A percentile compares a stretch with the other conserved stretches of the same genome.
These are phyloP conservation scores for Melanargia galathea DNA, from an alignment of 2,888 invertebrate species.

Conservation along the genomic window DNA sequence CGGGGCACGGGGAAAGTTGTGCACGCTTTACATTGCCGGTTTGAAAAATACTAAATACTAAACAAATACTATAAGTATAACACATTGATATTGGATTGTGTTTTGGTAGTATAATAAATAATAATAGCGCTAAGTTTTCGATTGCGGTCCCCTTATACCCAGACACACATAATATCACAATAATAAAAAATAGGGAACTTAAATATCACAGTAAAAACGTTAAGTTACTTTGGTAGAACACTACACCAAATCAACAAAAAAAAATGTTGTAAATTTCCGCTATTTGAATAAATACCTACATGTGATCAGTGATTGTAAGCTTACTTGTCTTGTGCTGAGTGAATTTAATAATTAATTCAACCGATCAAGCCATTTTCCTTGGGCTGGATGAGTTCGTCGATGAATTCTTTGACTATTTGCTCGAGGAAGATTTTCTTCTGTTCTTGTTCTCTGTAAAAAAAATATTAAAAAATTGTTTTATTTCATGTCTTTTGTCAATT, in stretches of 20 bases:
- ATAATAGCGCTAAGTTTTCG: no score
- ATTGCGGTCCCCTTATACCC: no score
- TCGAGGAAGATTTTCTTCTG: conserved; percentile 83
- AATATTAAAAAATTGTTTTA: background rate
- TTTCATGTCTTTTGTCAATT: no score
- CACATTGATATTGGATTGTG: no score
- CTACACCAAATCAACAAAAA: conserved; percentile 14
- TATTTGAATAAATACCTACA: background rate
- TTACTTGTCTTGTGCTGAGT: background rate
- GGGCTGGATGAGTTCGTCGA: conserved; percentile 92
- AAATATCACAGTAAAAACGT: conserved; percentile 36
- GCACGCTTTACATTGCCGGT: no score
- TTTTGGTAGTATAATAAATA: no score
- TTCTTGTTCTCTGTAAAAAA: conserved; percentile 85
- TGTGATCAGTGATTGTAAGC: background rate
- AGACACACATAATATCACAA: no score
- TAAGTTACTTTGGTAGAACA: conserved; percentile 31
- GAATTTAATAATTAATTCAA: conserved; percentile 35
- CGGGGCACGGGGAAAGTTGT: no score
- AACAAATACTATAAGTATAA: no score
- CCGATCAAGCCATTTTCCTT: conserved; percentile 80
- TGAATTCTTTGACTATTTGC: conserved; percentile 89
- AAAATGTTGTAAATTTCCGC: background rate
- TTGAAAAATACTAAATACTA: no score
- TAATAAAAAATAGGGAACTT: conserved; percentile 20